These are phyloP conservation scores for Ooceraea biroi DNA, from an alignment of 1,140 invertebrate genomes.

Conservation along the genomic window DNA sequence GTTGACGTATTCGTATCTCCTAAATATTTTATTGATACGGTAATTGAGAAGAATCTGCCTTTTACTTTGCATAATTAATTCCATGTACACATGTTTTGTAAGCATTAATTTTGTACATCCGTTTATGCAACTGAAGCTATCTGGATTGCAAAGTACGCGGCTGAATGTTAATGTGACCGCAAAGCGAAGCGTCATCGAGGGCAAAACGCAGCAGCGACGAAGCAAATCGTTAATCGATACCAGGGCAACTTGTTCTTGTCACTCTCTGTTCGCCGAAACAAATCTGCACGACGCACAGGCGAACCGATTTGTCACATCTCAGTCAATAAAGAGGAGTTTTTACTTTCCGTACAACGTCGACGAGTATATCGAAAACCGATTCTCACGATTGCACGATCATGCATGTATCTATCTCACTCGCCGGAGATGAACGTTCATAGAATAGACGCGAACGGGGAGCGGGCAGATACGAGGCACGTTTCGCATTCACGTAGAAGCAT, in stretches of 20 bases:
- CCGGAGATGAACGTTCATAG: neutral
- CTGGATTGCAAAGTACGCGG: neutral
- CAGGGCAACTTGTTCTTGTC: neutral
- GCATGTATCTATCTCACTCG: constrained; percentile 26
- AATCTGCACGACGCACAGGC: neutral
- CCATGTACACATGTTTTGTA: too few relatives aligned
- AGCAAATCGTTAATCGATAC: constrained; percentile 57
- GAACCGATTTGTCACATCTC: constrained; percentile 59
- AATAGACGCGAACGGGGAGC: neutral
- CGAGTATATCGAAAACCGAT: constrained; percentile 56
- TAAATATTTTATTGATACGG: too few relatives aligned
- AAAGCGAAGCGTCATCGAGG: constrained; percentile 29
- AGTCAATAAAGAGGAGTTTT: constrained; percentile 68
- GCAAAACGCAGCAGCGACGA: neutral
- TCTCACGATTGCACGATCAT: constrained; percentile 58
- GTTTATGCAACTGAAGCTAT: neutral
- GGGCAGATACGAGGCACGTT: neutral
- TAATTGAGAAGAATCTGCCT: too few relatives aligned
- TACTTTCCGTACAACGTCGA: constrained; percentile 57
- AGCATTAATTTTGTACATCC: too few relatives aligned
- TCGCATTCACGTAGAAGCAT: too few relatives aligned
- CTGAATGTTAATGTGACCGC: neutral
- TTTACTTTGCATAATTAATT: too few relatives aligned
- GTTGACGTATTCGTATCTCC: too few relatives aligned
- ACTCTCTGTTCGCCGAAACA: constrained; percentile 46